These are phyloP conservation scores for Erpetoichthys calabaricus DNA, from an alignment of 2,797 vertebrate genomes.

Conservation along the genomic window DNA sequence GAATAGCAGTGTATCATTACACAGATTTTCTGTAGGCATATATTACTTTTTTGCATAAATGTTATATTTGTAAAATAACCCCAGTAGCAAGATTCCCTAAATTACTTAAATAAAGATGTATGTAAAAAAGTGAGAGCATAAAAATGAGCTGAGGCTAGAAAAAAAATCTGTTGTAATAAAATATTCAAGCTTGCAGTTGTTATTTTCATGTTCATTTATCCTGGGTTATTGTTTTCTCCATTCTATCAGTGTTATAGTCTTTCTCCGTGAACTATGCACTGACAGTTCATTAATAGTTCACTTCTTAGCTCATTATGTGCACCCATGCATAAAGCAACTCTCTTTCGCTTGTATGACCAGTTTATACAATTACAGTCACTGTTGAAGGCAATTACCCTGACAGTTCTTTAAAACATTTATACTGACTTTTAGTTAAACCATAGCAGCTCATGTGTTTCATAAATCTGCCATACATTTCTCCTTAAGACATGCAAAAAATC, in stretches of 20 bases:
- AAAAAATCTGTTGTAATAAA: background rate
- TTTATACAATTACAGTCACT: background rate
- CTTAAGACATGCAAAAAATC: too few species aligned
- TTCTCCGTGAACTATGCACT: background rate
- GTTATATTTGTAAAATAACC: too few species aligned
- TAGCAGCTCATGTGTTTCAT: background rate
- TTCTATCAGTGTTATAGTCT: background rate
- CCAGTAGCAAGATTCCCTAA: too few species aligned
- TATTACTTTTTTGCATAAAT: too few species aligned
- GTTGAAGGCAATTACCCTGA: slow-evolving; percentile 4
- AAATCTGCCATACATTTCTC: background rate
- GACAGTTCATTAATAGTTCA: slow-evolving; percentile 1
- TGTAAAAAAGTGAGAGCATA: background rate
- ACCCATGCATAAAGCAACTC: slow-evolving; percentile 1
- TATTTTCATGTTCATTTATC: slow-evolving; percentile 1
- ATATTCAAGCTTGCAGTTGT: background rate
- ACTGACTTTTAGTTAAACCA: background rate
- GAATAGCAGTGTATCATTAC: too few species aligned
- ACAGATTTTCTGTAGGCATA: too few species aligned
- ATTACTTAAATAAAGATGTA: background rate
- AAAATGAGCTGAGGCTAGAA: background rate
- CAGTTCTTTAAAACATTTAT: background rate
- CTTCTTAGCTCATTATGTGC: slow-evolving; percentile 4
- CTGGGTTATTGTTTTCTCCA: background rate
- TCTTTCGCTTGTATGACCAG: slow-evolving; percentile 2